phyloP scores from a whole-genome alignment of 2,888 invertebrate species.

The Linnaemya vulpina region DNA sequence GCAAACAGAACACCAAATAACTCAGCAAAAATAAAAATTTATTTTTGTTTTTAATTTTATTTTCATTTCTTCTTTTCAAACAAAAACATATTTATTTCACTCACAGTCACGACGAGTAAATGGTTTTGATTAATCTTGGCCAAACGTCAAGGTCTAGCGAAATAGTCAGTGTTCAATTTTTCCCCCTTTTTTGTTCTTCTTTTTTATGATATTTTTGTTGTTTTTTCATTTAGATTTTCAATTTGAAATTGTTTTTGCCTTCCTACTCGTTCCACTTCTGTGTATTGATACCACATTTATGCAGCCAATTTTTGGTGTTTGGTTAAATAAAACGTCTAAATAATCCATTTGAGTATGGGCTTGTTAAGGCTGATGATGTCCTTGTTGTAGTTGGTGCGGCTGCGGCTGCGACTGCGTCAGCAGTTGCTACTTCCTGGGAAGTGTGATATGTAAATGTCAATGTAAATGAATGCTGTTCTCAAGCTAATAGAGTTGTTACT shows the following conservation, averaged over 20 bases:
- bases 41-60: constrained; percentile 12
- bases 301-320: background rate
- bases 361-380: constrained; percentile 2
- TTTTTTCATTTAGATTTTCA: constrained; percentile 4
- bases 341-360: constrained; percentile 25
- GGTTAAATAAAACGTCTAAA: constrained; percentile 31
- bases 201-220: background rate
- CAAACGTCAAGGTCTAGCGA: constrained; percentile 71
- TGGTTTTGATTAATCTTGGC: constrained; percentile 68
- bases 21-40: constrained; percentile 27
- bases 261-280: constrained; percentile 22
- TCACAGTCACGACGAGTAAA: constrained; percentile 69
- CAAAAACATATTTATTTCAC: constrained; percentile 59
- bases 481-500: constrained; percentile 70
- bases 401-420: constrained; percentile 1
- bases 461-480: constrained; percentile 14
- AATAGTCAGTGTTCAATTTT: constrained; percentile 68
- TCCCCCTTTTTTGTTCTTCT: background rate
- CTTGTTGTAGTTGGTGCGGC: background rate
- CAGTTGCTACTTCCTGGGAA: constrained; percentile 66
- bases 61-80: constrained; percentile 29
- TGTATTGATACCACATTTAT: constrained; percentile 33
- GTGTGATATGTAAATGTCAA: constrained; percentile 71
- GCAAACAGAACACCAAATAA: constrained; percentile 26
- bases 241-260: constrained; percentile 15